Evolutionary conservation across 2,888 invertebrate species (phyloP).

Genomic region (Myopa testacea): DNA sequence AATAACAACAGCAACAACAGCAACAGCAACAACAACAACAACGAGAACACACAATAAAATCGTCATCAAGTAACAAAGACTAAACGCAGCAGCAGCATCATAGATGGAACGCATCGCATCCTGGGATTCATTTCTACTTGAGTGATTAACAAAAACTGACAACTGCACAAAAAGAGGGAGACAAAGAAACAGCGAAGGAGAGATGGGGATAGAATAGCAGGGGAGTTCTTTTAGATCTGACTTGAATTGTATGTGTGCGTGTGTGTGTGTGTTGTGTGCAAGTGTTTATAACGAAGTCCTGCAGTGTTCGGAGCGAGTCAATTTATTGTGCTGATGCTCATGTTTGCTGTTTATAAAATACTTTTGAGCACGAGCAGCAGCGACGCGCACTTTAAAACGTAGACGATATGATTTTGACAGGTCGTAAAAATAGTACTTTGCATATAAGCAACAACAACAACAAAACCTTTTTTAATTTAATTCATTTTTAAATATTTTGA

Average conservation of each 20-base stretch:
- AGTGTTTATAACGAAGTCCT: neutral
- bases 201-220: neutral
- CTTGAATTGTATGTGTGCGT: neutral
- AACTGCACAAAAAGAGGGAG: constrained; percentile 16
- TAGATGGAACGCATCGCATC: neutral
- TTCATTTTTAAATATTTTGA: constrained; percentile 28
- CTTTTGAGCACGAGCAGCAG: constrained; percentile 17
- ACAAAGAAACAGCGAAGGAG: neutral
- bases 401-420: constrained; percentile 32
- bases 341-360: constrained; percentile 24
- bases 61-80: neutral
- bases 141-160: constrained; percentile 50
- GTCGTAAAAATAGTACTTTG: constrained; percentile 19
- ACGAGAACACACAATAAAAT: neutral
- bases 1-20: neutral
- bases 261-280: neutral
- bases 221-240: too few relatives aligned
- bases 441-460: too few relatives aligned
- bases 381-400: constrained; percentile 7
- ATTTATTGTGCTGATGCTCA: constrained; percentile 15
- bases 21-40: neutral
- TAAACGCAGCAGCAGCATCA: neutral
- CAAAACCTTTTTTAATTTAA: too few relatives aligned
- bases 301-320: neutral
- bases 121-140: constrained; percentile 45